Base-by-base conservation (phyloP, 2,113 vertebrate genomes). In the Furnarius figulus region DNA sequence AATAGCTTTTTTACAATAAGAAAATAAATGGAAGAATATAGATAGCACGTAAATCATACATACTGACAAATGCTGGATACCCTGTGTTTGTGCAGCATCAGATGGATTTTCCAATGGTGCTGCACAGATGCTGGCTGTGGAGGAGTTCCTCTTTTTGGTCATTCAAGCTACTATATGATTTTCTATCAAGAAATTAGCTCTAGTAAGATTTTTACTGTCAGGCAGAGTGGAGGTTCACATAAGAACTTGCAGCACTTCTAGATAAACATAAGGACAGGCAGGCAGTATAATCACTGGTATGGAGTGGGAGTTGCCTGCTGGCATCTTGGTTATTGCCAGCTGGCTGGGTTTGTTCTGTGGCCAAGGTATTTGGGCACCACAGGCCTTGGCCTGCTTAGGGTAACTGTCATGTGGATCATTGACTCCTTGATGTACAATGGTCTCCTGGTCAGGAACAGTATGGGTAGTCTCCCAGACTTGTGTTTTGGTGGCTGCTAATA, bases 41-140 rank as follows among this genome's bases (percentile, higher is more conserved):
- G 40, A 23, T 33, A 37, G 52, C 4, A 31, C 55, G 23, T 46
- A 28, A 81, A 55, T 53, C 0, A 0, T n/a, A 25, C 0, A 0
- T 76, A 18, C 6, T 7, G 73, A 81, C 11, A 37, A 14, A 11
- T 55, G 12, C 23, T 44, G 62, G n/a, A 10, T 42, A 46, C 14
- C 4, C 14, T 53, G 3, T 1, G 1, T 67, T 82, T 5, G 2
- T 75, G 46, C 33, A 73, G 16, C 7, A 5, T 77, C 0, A 0
- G 15, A 13, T 62, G n/a, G 14, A 5, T 83, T 90, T 75, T 81
- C 33, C 23, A 15, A 18, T 0, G 1, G n/a, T 49, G 66, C 31
- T 28, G 17, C 24, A 15, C 28, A 9, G 21, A 19, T 49, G 18
- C 39, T 74, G 50, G 13, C 31, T 52, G 19, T 58, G 50, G 47